Evolutionary conservation across 2,113 vertebrate species (phyloP).

Genomic region (Osmerus mordax): DNA sequence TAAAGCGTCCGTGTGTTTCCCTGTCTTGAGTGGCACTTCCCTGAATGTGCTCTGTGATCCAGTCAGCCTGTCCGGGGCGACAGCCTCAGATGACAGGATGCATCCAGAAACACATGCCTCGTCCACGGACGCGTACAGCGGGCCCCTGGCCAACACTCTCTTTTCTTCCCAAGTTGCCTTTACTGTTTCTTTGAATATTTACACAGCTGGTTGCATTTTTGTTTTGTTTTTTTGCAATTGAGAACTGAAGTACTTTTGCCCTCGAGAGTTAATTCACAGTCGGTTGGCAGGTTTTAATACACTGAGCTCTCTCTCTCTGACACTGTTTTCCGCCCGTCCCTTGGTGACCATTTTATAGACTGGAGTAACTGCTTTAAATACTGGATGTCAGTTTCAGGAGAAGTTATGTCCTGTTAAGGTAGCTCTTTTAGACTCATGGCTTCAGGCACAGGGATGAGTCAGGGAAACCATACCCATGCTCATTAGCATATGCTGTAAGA

Average conservation of each 20-base stretch:
- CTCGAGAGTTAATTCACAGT: slow-evolving; percentile 38
- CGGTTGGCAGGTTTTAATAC: slow-evolving; percentile 46
- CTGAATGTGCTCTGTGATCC: slow-evolving; percentile 49
- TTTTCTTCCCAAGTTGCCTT: slow-evolving; percentile 2
- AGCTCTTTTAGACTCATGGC: background rate
- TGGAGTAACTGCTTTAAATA: slow-evolving; percentile 37
- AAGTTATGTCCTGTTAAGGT: slow-evolving; percentile 18
- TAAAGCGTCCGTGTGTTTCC: slow-evolving; percentile 37
- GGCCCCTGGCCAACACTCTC: slow-evolving; percentile 1
- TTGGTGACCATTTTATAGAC: slow-evolving; percentile 38
- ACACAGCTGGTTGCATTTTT: slow-evolving; percentile 61
- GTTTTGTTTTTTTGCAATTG: slow-evolving; percentile 9
- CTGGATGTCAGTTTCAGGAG: slow-evolving; percentile 25
- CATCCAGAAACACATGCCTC: background rate
- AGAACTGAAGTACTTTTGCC: slow-evolving; percentile 39
- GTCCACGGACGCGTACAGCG: slow-evolving; percentile 9
- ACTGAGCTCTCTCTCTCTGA: slow-evolving; percentile 29
- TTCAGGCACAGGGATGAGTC: background rate
- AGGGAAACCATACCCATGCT: background rate
- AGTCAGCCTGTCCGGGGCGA: slow-evolving; percentile 30
- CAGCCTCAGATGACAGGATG: slow-evolving; percentile 37
- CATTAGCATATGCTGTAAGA: too few relatives aligned
- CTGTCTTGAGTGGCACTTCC: slow-evolving; percentile 44
- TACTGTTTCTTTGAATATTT: slow-evolving; percentile 37
- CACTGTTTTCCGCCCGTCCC: slow-evolving; percentile 40